Conservation (phyloP, 2,888 invertebrate species). For the Omphaloscelis lunosa region DNA sequence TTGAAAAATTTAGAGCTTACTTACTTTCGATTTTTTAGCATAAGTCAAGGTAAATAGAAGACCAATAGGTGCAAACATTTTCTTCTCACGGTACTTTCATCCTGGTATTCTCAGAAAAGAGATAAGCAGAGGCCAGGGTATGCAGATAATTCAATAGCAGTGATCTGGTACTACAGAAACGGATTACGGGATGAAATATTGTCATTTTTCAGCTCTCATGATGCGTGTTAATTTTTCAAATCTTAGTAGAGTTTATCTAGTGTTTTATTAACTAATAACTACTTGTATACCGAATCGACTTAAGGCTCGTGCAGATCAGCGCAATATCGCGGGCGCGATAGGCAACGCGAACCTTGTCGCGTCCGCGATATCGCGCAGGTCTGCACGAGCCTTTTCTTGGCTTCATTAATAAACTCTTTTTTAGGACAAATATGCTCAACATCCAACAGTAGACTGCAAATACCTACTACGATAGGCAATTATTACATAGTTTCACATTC, state of each 20-base stretch:
- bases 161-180: not conserved
- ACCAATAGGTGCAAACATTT: conserved; percentile 11
- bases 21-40: conserved; percentile 38
- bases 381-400: too few species aligned
- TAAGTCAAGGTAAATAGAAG: conserved; percentile 4
- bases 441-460: not conserved
- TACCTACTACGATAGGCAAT: conserved; percentile 12
- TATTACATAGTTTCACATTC: conserved; percentile 48
- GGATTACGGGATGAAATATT: not conserved
- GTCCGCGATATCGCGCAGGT: too few species aligned
- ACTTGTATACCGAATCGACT: not conserved
- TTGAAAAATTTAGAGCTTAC: conserved; percentile 39
- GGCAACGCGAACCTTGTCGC: too few species aligned
- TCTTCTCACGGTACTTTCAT: conserved; percentile 6
- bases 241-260: not conserved
- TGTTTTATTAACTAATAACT: not conserved
- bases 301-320: too few species aligned
- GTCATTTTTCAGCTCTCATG: not conserved
- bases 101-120: not conserved
- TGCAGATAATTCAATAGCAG: not conserved
- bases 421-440: conserved; percentile 4
- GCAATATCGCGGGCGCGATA: too few species aligned
- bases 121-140: too few species aligned
- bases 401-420: conserved; percentile 1
- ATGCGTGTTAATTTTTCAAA: not conserved